A percentile compares a stretch with the other conserved stretches of the same genome.
These are phyloP conservation scores for Chlorops oryzae DNA, from an alignment of 1,140 invertebrate genomes.

Conservation along the genomic window DNA sequence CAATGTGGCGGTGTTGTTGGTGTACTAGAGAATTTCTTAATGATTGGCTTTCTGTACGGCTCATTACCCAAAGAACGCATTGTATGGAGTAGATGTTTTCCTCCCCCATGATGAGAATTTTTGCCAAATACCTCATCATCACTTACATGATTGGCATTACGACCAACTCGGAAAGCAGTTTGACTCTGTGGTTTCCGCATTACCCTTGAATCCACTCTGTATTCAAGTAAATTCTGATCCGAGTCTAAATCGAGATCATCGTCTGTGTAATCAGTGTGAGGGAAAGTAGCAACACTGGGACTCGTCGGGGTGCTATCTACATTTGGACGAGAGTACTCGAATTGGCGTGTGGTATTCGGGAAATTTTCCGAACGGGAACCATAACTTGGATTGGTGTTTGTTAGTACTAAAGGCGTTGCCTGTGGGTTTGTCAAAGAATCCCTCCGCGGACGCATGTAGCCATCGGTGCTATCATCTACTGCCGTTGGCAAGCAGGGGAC, in stretches of 20 bases:
- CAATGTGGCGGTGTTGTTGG: slow-evolving; percentile 27
- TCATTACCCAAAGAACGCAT: slow-evolving; percentile 33
- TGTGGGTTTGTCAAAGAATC: slow-evolving; percentile 36
- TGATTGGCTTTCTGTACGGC: neutral
- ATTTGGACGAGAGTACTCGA: slow-evolving; percentile 32
- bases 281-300: slow-evolving; percentile 27
- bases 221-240: slow-evolving; percentile 49
- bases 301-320: slow-evolving; percentile 28
- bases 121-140: slow-evolving; percentile 41
- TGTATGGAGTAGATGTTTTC: slow-evolving; percentile 33
- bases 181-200: slow-evolving; percentile 60
- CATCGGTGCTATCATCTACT: slow-evolving; percentile 16
- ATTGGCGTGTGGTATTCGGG: slow-evolving; percentile 7
- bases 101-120: slow-evolving; percentile 37
- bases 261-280: slow-evolving; percentile 36
- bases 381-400: slow-evolving; percentile 33
- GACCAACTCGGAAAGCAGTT: slow-evolving; percentile 49
- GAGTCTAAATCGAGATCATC: slow-evolving; percentile 37
- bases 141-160: slow-evolving; percentile 31
- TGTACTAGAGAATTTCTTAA: slow-evolving; percentile 12
- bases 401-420: slow-evolving; percentile 33
- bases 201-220: slow-evolving; percentile 57
- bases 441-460: slow-evolving; percentile 9
- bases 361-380: slow-evolving; percentile 6
- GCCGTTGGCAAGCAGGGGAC: slow-evolving; percentile 36